Base-by-base conservation (phyloP, 2,113 vertebrate species). In the Chaetodon auriga region DNA sequence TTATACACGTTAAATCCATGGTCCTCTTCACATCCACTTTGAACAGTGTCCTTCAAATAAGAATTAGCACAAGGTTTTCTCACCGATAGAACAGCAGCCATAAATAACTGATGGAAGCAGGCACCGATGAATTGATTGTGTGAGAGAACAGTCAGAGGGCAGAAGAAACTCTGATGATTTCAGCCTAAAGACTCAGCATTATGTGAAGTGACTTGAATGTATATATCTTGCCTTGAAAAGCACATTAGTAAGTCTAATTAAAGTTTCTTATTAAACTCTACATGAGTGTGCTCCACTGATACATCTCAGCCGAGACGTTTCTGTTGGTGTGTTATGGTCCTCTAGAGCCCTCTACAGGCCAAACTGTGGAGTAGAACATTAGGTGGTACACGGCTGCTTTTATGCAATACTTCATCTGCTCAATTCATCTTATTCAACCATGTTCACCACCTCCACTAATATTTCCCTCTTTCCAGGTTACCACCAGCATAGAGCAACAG, bases 401-500 rank as follows among this genome's bases (percentile, higher is more conserved):
- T 46, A 53, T 63, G 62, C 58, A 11, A 7, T 30, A 41, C 60
- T 72, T 12, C 7, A 19, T 58, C 38, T 0, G 1, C 13, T 54
- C 6, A 16, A 4, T 49, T 18, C 3, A 57, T 64, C 10, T 51
- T 51, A 61, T 55, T 72, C 30, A 35, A 66, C 16, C 3, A 14
- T 49, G 38, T 64, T 70, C 9, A 49, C 3, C 18, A 41, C 30
- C 45, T 65, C 35, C n/a, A 48, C 6, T 75, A 63, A 75, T 63
- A 13, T 16, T 69, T 46, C 81, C 3, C 7, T 79, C 58, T 66
- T 10, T 68, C 16, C 82, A 99, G 98, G 94, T 96, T 43, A 88
- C 94, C 12, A 86, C 92, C n/a, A 94, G 91, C 77, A 62, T 93
- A 0, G 95, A 96, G 69, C 97, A 96, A 65, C 97, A 95, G 76